A percentile compares a stretch with the other conserved stretches of the same genome.
phyloP scores from a whole-genome alignment of 2,113 vertebrate species.

The Caloenas nicobarica region DNA sequence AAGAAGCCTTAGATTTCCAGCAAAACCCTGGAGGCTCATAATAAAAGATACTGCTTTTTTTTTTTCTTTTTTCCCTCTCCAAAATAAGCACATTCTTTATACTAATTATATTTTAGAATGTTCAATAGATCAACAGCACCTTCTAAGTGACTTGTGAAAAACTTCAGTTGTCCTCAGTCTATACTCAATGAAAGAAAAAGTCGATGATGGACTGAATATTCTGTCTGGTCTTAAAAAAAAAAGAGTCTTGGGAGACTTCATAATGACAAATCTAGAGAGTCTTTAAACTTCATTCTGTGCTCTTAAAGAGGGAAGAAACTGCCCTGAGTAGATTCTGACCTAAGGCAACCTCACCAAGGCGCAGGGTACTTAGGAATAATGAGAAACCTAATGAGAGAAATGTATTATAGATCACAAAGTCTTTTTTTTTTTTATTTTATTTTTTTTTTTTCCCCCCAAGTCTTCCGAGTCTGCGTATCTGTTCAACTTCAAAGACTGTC shows the following conservation, averaged over 20 bases:
- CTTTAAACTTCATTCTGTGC: neutral
- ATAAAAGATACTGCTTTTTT: neutral
- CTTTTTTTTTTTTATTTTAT: neutral
- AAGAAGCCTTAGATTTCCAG: slow-evolving; percentile 18
- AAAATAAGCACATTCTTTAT: neutral
- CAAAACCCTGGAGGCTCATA: neutral
- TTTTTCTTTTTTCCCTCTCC: neutral
- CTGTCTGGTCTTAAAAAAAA: neutral
- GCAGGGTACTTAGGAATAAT: neutral
- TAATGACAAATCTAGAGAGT: neutral
- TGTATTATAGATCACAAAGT: slow-evolving; percentile 11
- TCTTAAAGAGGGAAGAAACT: neutral
- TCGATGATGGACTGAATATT: neutral
- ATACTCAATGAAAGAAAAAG: neutral
- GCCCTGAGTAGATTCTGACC: neutral
- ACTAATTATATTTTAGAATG: neutral
- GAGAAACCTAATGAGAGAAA: neutral
- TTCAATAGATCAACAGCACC: neutral
- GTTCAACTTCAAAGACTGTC: neutral
- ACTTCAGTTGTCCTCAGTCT: neutral
- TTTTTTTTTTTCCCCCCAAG: neutral
- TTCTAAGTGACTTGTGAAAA: neutral
- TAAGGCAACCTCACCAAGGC: neutral
- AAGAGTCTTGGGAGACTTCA: neutral
- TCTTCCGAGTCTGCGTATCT: neutral